Evolutionary conservation across 1,140 invertebrate species (phyloP).

Genomic region (Diorhabda elongata): DNA sequence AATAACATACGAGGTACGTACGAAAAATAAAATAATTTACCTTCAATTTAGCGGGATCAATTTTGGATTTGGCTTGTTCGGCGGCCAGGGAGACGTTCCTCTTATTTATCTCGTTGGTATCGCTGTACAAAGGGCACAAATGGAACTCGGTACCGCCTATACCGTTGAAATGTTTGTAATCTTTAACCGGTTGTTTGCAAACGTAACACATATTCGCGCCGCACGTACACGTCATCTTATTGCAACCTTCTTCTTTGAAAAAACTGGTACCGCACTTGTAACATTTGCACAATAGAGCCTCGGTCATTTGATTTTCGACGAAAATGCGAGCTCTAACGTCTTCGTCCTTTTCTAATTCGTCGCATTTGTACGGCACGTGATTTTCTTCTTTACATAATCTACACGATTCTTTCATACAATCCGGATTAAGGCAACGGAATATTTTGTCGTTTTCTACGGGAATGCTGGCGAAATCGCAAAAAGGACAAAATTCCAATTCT

Average conservation of each 20-base stretch:
- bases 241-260: conserved; percentile 64
- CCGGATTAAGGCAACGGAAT: conserved; percentile 61
- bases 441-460: conserved; percentile 56
- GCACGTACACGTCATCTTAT: conserved; percentile 67
- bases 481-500: conserved; percentile 60
- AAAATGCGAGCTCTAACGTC: conserved; percentile 54
- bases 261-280: conserved; percentile 57
- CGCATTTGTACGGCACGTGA: conserved; percentile 60
- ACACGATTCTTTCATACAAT: conserved; percentile 64
- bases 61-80: conserved; percentile 34
- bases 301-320: conserved; percentile 64
- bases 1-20: neutral
- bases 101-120: conserved; percentile 31
- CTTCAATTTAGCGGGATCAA: conserved; percentile 36
- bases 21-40: neutral
- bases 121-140: conserved; percentile 39
- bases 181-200: conserved; percentile 55
- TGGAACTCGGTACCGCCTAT: conserved; percentile 41
- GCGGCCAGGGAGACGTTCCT: conserved; percentile 33
- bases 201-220: conserved; percentile 67
- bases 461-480: conserved; percentile 62
- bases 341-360: conserved; percentile 57
- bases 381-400: conserved; percentile 59
- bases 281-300: conserved; percentile 61
- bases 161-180: conserved; percentile 60